Conservation (phyloP, 2,113 vertebrate genomes). For the Eudyptes chrysolophus region DNA sequence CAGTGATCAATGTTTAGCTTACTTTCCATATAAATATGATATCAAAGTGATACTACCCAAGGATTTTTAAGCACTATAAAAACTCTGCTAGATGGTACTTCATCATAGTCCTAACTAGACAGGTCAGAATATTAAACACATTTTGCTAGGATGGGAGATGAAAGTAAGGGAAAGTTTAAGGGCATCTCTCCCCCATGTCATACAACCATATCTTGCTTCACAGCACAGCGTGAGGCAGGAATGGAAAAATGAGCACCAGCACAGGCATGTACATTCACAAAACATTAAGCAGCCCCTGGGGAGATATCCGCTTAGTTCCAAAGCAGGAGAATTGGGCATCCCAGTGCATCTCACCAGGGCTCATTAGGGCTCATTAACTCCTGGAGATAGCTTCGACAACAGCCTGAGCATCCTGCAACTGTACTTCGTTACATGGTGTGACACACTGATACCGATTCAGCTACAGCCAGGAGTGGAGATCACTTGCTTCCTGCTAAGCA, state of each 20-base stretch:
- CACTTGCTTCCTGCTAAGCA: not conserved
- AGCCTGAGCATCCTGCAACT: not conserved
- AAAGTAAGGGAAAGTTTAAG: not conserved
- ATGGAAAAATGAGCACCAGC: not conserved
- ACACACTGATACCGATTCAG: not conserved
- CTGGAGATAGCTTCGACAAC: not conserved
- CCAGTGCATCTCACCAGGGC: not conserved
- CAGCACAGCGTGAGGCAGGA: not conserved
- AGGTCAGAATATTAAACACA: not conserved
- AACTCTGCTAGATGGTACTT: not conserved
- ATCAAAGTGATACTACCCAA: not conserved
- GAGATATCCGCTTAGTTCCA: not conserved
- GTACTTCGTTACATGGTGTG: not conserved
- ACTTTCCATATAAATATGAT: not conserved
- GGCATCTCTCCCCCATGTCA: not conserved
- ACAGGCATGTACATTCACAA: not conserved
- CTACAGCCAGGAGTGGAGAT: not conserved
- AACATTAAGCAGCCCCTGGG: not conserved
- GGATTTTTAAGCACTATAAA: not conserved
- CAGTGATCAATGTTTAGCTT: not conserved
- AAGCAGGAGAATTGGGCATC: not conserved
- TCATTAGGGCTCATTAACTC: constrained; percentile 19
- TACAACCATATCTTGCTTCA: not conserved
- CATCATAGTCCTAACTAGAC: not conserved
- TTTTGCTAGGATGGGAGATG: not conserved